Conservation (phyloP, 2,888 invertebrate species). For the Temnothorax rugatulus region DNA sequence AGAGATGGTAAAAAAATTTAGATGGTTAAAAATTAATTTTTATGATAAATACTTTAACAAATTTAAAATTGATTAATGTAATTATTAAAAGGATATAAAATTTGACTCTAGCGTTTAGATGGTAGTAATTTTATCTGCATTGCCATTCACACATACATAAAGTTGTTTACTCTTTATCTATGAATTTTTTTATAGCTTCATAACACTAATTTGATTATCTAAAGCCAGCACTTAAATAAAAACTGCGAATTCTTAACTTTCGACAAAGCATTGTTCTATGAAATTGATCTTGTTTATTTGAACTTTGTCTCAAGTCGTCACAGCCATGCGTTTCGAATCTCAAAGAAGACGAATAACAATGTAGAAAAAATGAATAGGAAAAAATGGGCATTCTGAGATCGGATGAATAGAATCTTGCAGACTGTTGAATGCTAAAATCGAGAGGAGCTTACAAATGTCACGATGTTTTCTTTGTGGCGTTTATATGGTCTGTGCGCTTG, state of each 20-base stretch:
- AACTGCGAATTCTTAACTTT: background rate
- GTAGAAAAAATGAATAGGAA: background rate
- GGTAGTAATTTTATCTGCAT: background rate
- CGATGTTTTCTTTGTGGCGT: constrained; percentile 1
- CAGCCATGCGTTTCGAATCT: background rate
- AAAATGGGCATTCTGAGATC: background rate
- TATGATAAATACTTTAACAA: background rate
- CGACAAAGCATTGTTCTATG: background rate
- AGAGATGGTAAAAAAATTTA: background rate
- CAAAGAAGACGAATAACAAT: background rate
- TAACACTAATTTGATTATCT: background rate
- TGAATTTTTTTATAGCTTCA: background rate
- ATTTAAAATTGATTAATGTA: background rate
- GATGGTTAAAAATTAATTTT: background rate
- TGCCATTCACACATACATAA: background rate
- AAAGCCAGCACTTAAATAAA: background rate
- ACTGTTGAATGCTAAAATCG: background rate
- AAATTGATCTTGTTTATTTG: background rate
- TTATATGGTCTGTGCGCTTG: background rate
- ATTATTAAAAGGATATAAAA: background rate
- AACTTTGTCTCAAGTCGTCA: background rate
- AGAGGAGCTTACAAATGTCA: background rate
- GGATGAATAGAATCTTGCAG: background rate
- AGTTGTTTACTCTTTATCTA: background rate
- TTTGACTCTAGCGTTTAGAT: background rate